These are phyloP conservation scores for Thereva unica DNA, from an alignment of 2,888 invertebrate genomes.

Conservation along the genomic window DNA sequence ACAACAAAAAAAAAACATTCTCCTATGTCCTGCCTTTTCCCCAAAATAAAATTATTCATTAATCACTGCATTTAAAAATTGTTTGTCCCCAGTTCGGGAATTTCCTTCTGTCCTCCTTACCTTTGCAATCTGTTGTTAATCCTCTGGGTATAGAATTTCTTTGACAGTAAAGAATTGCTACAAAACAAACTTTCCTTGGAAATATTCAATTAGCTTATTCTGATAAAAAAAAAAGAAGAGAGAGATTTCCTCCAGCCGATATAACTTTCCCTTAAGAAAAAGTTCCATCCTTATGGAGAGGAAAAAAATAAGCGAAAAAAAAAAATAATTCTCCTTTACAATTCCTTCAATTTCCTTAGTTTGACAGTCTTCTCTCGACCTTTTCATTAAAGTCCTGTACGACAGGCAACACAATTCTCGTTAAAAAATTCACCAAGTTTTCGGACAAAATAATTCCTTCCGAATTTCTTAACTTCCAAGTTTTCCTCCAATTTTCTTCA, in stretches of 20 bases:
- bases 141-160: no score
- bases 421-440: conserved; percentile 31
- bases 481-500: conserved; percentile 13
- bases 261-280: conserved; percentile 2
- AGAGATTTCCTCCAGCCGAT: conserved; percentile 19
- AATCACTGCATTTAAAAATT: no score
- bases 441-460: conserved; percentile 19
- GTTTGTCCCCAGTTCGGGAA: no score
- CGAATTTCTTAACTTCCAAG: not conserved
- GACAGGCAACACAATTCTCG: conserved; percentile 21
- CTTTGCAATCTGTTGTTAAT: no score
- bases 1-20: no score
- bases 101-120: no score
- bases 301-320: no score
- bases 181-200: conserved; percentile 15
- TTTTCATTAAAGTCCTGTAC: conserved; percentile 15
- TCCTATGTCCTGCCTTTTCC: no score
- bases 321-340: not conserved
- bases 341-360: conserved; percentile 3
- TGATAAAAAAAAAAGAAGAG: no score
- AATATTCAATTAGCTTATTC: conserved; percentile 28
- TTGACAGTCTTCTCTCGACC: not conserved
- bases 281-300: no score
- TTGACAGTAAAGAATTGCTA: no score
- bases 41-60: no score